Base-by-base conservation (phyloP, 2,888 invertebrate species). In the Acronicta aceris region DNA sequence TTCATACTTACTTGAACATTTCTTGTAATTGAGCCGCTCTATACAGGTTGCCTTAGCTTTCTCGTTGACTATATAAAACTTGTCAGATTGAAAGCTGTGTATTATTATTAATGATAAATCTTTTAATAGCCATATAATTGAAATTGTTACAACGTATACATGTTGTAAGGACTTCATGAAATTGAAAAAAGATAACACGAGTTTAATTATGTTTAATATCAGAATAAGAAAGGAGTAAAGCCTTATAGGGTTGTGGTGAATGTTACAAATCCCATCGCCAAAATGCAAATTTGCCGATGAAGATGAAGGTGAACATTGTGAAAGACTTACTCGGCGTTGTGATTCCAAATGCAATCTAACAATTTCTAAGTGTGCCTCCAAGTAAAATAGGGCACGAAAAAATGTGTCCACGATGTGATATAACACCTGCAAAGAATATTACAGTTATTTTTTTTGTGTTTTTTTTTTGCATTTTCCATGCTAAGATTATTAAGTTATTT, bases 11-110 rank as follows among this genome's bases (percentile, higher is more conserved):
- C 71, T 55, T 64, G 65, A 50, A 38, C 25, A 59, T 2, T 56
- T 45, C 0, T 2, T n/a, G 13, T 56, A 49, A 12, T 40, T 59
- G 12, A 67, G 12, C 2, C 43, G 51, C n/a, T 56, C 47, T 36
- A 59, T 59, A 21, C 76, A 73, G 3, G 49, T 46, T 1, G 16
- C 36, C n/a, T 65, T 55, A 8, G 65, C 65, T 8, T 68, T 33
- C 9, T 72, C 74, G 15, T 74, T 49, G 0, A 53, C 38, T 0
- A 73, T 43, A 25, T 81, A 76, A n/a, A 74, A 74, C 16, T 66
- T 74, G 43, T 79, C 81, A 17, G 70, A 60, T 27, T 73, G 58
- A 0, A 70, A 1, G 0, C 75, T 65, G 0, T 74, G 61, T 0
- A 74, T 12, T 0, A 60, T 16, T 3, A 67, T 53, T 3, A 76